phyloP scores from a whole-genome alignment of 2,888 invertebrate species.

The Drosophila yooni region DNA sequence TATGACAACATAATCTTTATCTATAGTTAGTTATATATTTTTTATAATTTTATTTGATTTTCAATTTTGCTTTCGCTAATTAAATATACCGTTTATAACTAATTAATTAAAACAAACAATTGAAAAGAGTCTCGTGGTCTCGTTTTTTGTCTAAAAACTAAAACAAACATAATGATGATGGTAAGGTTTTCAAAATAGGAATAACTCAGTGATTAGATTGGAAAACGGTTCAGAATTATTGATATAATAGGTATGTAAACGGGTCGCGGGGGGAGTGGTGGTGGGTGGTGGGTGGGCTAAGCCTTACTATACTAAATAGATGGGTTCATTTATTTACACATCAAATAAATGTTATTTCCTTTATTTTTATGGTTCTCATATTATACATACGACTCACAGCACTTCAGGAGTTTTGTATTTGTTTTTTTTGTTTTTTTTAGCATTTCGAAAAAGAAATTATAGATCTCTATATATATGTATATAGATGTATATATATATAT shows the following conservation, averaged over 20 bases:
- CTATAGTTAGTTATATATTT: constrained; percentile 38
- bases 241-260: constrained; percentile 5
- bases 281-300: constrained; percentile 32
- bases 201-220: constrained; percentile 70
- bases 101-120: constrained; percentile 66
- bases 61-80: constrained; percentile 48
- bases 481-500: constrained; percentile 26
- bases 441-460: constrained; percentile 57
- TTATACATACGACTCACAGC: constrained; percentile 81
- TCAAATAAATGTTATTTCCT: background rate
- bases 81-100: constrained; percentile 24
- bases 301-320: constrained; percentile 36
- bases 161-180: constrained; percentile 37
- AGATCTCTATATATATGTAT: constrained; percentile 34
- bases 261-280: constrained; percentile 13
- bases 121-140: constrained; percentile 75
- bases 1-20: constrained; percentile 72
- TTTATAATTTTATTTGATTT: constrained; percentile 44
- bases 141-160: constrained; percentile 46
- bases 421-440: constrained; percentile 9
- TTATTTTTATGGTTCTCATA: constrained; percentile 21
- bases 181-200: constrained; percentile 63
- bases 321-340: constrained; percentile 21
- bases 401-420: constrained; percentile 71
- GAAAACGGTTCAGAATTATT: constrained; percentile 19